phyloP scores from a whole-genome alignment of 2,797 vertebrate species.

The Paguma larvata region DNA sequence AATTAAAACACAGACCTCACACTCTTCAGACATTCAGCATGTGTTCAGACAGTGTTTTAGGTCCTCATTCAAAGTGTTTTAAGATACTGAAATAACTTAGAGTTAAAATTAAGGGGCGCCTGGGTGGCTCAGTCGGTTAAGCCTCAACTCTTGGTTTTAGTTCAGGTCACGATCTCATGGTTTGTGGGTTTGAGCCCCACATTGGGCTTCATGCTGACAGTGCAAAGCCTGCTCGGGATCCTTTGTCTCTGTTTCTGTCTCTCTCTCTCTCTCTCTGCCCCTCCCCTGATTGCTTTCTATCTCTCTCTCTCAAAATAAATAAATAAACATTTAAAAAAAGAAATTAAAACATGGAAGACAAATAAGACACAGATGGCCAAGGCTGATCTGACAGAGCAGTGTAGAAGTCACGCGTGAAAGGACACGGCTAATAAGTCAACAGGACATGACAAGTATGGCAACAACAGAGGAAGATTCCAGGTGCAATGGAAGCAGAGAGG shows the following conservation, averaged over 20 bases:
- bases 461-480: not conserved
- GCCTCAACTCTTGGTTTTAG: not conserved
- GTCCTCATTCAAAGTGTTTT: not conserved
- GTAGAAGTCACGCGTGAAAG: not conserved
- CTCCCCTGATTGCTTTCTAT: not conserved
- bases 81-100: not conserved
- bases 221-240: not conserved
- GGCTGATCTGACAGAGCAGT: not conserved
- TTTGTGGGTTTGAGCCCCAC: not conserved
- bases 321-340: not conserved
- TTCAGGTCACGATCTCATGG: not conserved
- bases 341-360: not conserved
- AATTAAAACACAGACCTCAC: not conserved
- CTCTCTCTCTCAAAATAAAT: not conserved
- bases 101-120: not conserved
- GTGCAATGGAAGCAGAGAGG: rapidly evolving
- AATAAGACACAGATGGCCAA: not conserved
- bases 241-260: not conserved
- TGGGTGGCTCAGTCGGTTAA: not conserved
- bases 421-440: not conserved
- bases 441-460: not conserved
- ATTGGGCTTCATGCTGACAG: not conserved
- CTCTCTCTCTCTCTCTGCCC: not conserved
- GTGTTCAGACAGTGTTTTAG: not conserved
- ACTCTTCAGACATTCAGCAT: not conserved